phyloP scores from a whole-genome alignment of 2,888 invertebrate genomes.

The Leptarthrus brevirostris region DNA sequence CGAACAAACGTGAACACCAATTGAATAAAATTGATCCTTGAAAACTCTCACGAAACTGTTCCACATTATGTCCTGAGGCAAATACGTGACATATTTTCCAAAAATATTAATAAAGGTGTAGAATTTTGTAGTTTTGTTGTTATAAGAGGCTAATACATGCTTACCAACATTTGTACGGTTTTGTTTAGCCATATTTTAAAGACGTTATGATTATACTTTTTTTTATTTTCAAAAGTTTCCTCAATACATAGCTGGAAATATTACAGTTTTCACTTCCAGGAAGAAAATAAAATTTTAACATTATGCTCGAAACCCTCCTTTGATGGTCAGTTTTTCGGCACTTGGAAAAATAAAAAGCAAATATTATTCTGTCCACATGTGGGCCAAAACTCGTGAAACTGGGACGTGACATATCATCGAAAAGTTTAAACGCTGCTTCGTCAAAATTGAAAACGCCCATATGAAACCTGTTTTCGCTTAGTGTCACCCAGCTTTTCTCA shows the following conservation, averaged over 20 bases:
- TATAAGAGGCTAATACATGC: no score
- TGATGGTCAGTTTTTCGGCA: not conserved
- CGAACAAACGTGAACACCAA: no score
- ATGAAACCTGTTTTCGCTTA: no score
- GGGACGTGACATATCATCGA: slow-evolving; percentile 35
- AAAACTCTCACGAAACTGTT: slow-evolving; percentile 34
- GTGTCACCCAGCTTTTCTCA: no score
- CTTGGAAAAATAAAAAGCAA: slow-evolving; percentile 2
- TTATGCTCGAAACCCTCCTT: not conserved
- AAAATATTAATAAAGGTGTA: slow-evolving; percentile 18
- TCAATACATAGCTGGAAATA: not conserved
- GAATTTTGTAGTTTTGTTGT: slow-evolving; percentile 29
- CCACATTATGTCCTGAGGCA: slow-evolving; percentile 36
- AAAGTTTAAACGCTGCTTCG: slow-evolving; percentile 13
- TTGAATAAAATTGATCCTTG: no score
- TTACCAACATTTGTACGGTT: not conserved
- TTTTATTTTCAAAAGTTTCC: not conserved
- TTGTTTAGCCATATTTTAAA: slow-evolving; percentile 41
- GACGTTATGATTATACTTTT: slow-evolving; percentile 37
- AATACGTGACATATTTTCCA: slow-evolving; percentile 37
- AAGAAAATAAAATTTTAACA: slow-evolving; percentile 33
- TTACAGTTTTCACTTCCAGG: not conserved
- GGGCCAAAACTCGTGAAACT: slow-evolving; percentile 12
- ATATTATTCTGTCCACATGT: slow-evolving; percentile 42
- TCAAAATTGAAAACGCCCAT: no score